Evolutionary conservation across 1,140 invertebrate genomes (phyloP), one percentile per base, ranked within the genome.

Genomic region (Sycobia sp.): DNA sequence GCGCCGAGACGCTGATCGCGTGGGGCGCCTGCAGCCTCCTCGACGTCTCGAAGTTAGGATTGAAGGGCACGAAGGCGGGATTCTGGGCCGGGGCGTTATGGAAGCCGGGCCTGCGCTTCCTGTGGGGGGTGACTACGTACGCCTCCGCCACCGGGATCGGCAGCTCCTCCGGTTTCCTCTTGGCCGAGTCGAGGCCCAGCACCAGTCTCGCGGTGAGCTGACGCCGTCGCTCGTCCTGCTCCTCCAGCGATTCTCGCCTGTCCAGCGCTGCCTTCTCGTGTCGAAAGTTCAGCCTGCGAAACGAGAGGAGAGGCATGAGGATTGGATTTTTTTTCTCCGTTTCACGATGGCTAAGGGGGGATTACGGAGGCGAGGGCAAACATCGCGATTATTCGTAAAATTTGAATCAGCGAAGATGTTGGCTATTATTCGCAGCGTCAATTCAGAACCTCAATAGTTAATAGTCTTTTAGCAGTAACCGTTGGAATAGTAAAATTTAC

Each of bases 1-100:
- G 88, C 29, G 89, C 88, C 10, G 88, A 89, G 43, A 87, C 82
- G 69, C 87, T 89, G 11, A 89, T 73, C 3, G 87, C 87, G 78
- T 89, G 88, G 55, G 87, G 82, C 23, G 84, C 84, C 66, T 76
- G 84, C 67, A 80, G 69, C 65, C 84, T 72, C 36, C 81, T 69
- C 67, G 84, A 66, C 67, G 84, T 80, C 46, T 82, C 79, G 67
- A 81, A 80, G 20, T 77, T 71, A 49, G 82, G 76, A 69, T 83
- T 80, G 54, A 91, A 92, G 23, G 91, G 90, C 41, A 92, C 90
- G 71, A 93, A 93, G 13, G 91, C 90, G 49, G 90, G 89, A 79
- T 93, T 93, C 72, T 93, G 91, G 46, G 90, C 88, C 9, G 91
- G 91, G 8, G 91, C 88, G 71, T 92, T 93, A 69, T 92, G 90